Conservation (phyloP, 2,797 vertebrate species). For the Siniperca obscura region DNA sequence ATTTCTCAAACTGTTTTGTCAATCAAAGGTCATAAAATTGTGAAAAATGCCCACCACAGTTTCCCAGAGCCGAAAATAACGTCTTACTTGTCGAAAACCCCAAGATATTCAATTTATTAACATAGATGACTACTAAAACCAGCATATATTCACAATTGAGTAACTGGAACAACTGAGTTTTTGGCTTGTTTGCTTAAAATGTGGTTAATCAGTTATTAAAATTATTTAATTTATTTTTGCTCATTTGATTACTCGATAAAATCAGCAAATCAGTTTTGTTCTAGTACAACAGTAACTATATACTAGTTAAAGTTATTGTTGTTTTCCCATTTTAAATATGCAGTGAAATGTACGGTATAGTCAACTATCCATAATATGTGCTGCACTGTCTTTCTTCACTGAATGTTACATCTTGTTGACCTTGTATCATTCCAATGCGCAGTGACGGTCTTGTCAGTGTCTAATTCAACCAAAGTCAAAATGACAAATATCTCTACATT, state of each 20-base stretch:
- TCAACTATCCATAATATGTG: not conserved
- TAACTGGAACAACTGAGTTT: not conserved
- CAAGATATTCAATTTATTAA: not conserved
- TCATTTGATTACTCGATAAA: not conserved
- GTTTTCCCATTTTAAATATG: not conserved
- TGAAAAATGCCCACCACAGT: not conserved
- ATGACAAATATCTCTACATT: slow-evolving; percentile 8
- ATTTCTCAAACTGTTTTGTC: not conserved
- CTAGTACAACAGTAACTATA: not conserved
- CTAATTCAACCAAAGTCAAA: slow-evolving; percentile 9
- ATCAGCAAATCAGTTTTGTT: not conserved
- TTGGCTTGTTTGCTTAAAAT: too few species aligned
- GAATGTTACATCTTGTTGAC: slow-evolving; percentile 3
- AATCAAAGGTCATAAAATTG: too few species aligned
- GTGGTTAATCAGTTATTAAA: too few species aligned
- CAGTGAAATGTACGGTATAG: not conserved
- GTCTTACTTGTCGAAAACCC: not conserved
- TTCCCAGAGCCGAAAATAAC: not conserved
- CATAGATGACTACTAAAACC: not conserved
- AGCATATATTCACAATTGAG: not conserved
- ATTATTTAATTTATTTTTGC: not conserved
- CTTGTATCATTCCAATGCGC: not conserved
- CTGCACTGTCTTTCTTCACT: not conserved
- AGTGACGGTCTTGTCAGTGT: slow-evolving; percentile 7
- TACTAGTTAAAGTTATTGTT: too few species aligned